Percentiles rank a stretch among this genome's conserved stretches.
phyloP scores from a whole-genome alignment of 1,140 invertebrate genomes.

The Pseudomyrmex concolor region DNA sequence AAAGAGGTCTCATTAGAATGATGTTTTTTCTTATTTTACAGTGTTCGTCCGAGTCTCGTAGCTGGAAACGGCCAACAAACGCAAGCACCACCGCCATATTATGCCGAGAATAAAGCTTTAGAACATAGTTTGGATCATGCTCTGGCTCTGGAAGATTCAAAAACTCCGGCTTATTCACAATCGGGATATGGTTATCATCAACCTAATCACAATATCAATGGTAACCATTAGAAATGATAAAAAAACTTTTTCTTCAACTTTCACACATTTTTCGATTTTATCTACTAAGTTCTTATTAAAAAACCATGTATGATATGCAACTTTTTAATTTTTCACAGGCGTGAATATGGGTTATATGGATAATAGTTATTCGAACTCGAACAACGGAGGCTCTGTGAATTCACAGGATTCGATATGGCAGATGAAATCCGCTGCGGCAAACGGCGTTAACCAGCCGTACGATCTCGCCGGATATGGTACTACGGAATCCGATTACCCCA shows the following conservation, averaged over 20 bases:
- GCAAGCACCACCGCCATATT: conserved; percentile 92
- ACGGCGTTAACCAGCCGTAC: conserved; percentile 88
- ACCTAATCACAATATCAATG: conserved; percentile 88
- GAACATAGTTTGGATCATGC: conserved; percentile 94
- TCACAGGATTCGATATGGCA: conserved; percentile 98
- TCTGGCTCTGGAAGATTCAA: conserved; percentile 92
- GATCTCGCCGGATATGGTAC: conserved; percentile 93
- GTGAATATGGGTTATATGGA: conserved; percentile 95
- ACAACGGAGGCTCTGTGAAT: conserved; percentile 96
- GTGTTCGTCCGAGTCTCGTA: conserved; percentile 90
- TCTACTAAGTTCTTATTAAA: too few relatives aligned
- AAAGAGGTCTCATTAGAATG: background rate
- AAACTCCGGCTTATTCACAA: conserved; percentile 92
- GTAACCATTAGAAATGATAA: conserved; percentile 85
- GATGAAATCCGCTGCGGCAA: conserved; percentile 93
- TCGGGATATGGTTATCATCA: conserved; percentile 94
- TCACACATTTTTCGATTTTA: too few relatives aligned
- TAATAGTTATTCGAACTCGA: conserved; percentile 96
- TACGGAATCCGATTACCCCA: conserved; percentile 92
- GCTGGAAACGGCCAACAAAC: conserved; percentile 88
- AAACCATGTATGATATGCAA: conserved; percentile 20
- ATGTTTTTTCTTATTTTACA: conserved; percentile 69
- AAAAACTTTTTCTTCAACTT: background rate
- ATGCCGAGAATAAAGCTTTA: conserved; percentile 95
- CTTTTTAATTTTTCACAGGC: conserved; percentile 84